Evolutionary conservation across 2,888 invertebrate genomes (phyloP), one percentile per base, ranked within the genome.

Genomic region (Philonicus albiceps): DNA sequence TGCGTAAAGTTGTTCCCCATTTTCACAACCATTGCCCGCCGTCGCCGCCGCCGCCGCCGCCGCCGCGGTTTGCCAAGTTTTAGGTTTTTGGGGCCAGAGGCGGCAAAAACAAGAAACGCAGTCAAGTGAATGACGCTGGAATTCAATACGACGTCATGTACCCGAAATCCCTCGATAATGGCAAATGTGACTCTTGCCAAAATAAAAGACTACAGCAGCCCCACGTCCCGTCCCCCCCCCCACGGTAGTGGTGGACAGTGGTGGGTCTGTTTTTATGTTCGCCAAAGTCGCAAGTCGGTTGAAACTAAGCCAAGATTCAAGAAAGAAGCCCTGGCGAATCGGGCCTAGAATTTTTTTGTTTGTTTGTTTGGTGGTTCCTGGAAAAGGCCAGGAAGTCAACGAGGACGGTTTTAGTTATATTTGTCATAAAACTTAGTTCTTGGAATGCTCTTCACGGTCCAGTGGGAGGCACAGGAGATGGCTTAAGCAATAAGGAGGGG

Each of bases 51-150:
- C 2, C 31, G 40, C 49, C n/a, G 16, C 49, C 49, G 6, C 34
- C 2, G 74, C 30, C 74, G n/a, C n/a, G 31, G 34, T 13, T 74
- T 37, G 74, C 31, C 74, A 74, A 74, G 37, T 74, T n/a, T 16
- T 31, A 7, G 1, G 34, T 2, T 74, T 30, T 31, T 74, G 74
- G n/a, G 34, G 8, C 27, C 64, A 19, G 64, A 19, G 74, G 11
- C 74, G 13, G n/a, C n/a, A 34, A 74, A 53, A 80, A 80, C 80
- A 43, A 80, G 49, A 53, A 80, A 30, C 31, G 49, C 80, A 80
- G 80, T 53, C 80, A 80, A 49, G 22, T 80, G 80, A 53, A 80
- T 80, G 80, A 80, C 80, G 27, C 49, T 53, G 53, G 31, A 80
- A 80, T 80, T 80, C 80, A 53, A 49, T 80, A 80, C 53, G 53